Conservation (phyloP, 2,113 vertebrate species). For the Charina bottae region DNA sequence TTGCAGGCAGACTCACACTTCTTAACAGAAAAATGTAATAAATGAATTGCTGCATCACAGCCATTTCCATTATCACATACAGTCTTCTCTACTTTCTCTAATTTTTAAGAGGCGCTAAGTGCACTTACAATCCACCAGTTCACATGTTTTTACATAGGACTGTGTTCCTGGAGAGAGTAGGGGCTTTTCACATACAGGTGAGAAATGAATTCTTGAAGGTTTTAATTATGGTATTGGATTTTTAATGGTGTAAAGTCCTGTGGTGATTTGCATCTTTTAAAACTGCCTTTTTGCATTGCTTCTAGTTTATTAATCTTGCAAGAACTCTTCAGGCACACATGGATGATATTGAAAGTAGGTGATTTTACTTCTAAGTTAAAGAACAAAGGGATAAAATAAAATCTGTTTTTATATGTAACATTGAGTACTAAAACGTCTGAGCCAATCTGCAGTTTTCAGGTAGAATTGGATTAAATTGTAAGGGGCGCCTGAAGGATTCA, state of each 20-base stretch:
- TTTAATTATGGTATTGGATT: neutral
- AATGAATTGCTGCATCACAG: neutral
- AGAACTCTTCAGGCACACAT: constrained; percentile 98
- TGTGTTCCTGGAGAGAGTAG: neutral
- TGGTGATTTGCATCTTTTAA: constrained; percentile 75
- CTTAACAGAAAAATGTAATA: neutral
- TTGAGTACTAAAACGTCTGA: neutral
- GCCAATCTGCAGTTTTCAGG: constrained; percentile 5
- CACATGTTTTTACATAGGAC: neutral
- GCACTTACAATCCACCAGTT: neutral
- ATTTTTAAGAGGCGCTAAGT: neutral
- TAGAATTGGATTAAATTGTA: neutral
- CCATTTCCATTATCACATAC: neutral
- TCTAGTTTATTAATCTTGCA: constrained; percentile 99
- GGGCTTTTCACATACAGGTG: neutral
- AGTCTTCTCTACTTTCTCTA: neutral
- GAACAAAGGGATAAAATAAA: constrained; percentile 42
- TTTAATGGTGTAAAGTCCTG: neutral
- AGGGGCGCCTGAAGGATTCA: neutral
- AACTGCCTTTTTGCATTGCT: constrained; percentile 83
- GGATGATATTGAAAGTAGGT: constrained; percentile 99
- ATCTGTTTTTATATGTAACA: constrained; percentile 56
- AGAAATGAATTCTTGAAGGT: neutral
- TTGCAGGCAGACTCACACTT: neutral
- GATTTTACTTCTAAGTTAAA: constrained; percentile 66